Base-by-base conservation (phyloP, 2,888 invertebrate species). In the Apodemia zela region DNA sequence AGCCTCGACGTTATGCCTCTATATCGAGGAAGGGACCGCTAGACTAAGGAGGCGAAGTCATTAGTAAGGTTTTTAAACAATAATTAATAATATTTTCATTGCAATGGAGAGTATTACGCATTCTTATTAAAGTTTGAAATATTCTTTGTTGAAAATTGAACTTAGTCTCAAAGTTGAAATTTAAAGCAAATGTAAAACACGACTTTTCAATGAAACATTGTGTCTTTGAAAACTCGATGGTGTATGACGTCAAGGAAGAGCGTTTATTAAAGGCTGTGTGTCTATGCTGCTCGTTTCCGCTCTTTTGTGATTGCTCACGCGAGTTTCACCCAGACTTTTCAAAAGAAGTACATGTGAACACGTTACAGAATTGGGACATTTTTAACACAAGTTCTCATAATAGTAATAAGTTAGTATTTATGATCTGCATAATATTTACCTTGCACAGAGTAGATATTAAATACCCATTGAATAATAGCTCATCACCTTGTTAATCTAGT, bases 231-330 rank as follows among this genome's bases (percentile, higher is more conserved):
- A 72, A 64, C 63, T 67, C 72, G 66, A 71, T 70, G 72, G 69
- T 68, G 67, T 67, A 71, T 70, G 64, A 70, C 69, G 78, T 78
- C 74, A 76, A 78, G 74, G 75, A 74, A 76, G 76, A 42, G 78
- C 80, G 81, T 80, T 80, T 85, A 87, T 85, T 85, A 84, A 85
- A 81, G 83, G 79, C 80, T 78, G 76, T 83, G 82, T 87, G 85
- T 83, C 79, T 83, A 66, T 70, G 76, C 75, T 76, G 76, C 79
- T 79, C 81, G 80, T 81, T 84, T 76, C 77, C 75, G 74, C 71
- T 81, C 83, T 79, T 84, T 86, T 86, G 85, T 86, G 82, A 81
- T 74, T 77, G 80, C 80, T 82, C 81, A 76, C 79, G 74, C 75
- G 77, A 73, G 76, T 71, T 77, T 76, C 42, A 75, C 76, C 74